Percentiles rank a stretch among this genome's conserved stretches.
phyloP scores from a whole-genome alignment of 35 echinoderm and acorn worm species.

The Strongylocentrotus purpuratus region DNA sequence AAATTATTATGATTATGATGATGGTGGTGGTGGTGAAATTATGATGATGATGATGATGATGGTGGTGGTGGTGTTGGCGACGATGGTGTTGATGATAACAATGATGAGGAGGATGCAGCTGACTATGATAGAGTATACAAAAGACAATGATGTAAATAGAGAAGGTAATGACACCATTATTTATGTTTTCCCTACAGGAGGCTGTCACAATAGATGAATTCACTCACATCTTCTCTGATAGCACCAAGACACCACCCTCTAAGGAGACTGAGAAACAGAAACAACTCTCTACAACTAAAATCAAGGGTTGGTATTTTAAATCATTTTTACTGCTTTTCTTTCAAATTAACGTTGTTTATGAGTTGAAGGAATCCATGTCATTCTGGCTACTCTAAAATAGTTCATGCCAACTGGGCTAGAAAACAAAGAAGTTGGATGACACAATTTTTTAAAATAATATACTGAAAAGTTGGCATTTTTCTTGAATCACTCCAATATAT shows the following conservation, averaged over 20 bases:
- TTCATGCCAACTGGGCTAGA: no score
- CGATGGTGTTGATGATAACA: neutral
- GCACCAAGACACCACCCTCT: conserved; percentile 2
- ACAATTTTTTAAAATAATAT: no score
- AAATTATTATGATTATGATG: neutral
- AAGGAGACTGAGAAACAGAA: conserved; percentile 43
- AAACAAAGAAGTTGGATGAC: no score
- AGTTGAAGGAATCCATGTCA: no score
- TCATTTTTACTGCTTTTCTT: neutral
- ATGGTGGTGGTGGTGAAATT: neutral
- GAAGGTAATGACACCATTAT: neutral
- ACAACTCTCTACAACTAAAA: neutral
- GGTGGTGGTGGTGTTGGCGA: neutral
- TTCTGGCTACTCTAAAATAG: no score
- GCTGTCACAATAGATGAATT: conserved; percentile 41
- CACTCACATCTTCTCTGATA: conserved; percentile 30
- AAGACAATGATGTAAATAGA: neutral
- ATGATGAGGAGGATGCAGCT: neutral
- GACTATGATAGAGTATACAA: neutral
- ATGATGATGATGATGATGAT: conserved; percentile 6
- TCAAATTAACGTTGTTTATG: no score
- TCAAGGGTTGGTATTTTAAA: conserved; percentile 27
- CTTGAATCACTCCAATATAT: no score
- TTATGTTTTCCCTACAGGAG: conserved; percentile 17
- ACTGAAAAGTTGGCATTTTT: no score